A percentile compares a stretch with the other conserved stretches of the same genome.
phyloP scores from a whole-genome alignment of 2,888 invertebrate genomes.

The Chalcosyrphus nemorum region DNA sequence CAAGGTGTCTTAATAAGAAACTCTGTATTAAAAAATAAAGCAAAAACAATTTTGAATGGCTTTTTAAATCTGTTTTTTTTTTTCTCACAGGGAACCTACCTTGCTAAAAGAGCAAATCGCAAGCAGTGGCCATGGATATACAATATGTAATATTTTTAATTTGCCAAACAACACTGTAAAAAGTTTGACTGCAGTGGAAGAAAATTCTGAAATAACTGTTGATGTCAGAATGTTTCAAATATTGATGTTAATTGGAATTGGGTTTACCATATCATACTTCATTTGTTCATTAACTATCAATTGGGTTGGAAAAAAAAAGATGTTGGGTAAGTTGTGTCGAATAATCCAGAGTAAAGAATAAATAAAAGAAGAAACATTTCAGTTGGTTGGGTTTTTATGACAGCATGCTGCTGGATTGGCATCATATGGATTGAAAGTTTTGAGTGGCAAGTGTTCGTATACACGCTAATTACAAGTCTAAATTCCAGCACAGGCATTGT shows the following conservation, averaged over 20 bases:
- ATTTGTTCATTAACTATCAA: constrained; percentile 86
- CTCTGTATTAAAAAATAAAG: no score
- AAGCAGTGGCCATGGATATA: constrained; percentile 79
- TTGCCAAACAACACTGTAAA: background rate
- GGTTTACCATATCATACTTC: constrained; percentile 86
- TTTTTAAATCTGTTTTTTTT: no score
- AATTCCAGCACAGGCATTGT: constrained; percentile 85
- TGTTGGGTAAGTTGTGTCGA: constrained; percentile 82
- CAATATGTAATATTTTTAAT: constrained; percentile 75
- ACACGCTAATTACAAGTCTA: constrained; percentile 84
- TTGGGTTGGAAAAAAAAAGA: constrained; percentile 84
- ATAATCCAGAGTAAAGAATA: no score
- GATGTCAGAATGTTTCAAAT: constrained; percentile 86
- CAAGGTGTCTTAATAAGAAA: no score
- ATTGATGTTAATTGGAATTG: constrained; percentile 86
- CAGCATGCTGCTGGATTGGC: constrained; percentile 84
- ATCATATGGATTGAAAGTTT: constrained; percentile 85
- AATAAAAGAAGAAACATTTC: background rate
- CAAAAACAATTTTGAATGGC: no score
- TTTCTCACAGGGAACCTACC: constrained; percentile 80
- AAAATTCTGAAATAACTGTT: constrained; percentile 83
- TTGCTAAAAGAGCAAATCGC: constrained; percentile 78
- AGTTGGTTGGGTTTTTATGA: constrained; percentile 81
- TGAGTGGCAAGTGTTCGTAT: constrained; percentile 84
- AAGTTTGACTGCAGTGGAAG: background rate